Percentiles rank a stretch among this genome's conserved stretches.
phyloP scores from a whole-genome alignment of 2,113 vertebrate species.

The Otus sunia region DNA sequence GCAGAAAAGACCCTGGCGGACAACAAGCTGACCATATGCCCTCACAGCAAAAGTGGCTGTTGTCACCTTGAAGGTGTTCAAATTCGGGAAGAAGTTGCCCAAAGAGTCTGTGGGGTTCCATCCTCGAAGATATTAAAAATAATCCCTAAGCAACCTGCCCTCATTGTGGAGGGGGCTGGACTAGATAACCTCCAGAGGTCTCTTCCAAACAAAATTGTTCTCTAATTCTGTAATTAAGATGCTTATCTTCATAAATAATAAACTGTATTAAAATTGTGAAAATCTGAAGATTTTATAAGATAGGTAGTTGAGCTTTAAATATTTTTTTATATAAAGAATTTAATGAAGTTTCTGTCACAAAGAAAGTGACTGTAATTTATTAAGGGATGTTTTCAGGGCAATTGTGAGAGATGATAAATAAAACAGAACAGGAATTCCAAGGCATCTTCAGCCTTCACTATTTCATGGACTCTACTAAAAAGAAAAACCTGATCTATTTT shows the following conservation, averaged over 20 bases:
- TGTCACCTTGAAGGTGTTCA: background rate
- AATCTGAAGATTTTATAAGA: background rate
- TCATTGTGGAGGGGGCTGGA: background rate
- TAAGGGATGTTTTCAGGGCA: background rate
- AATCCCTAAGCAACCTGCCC: background rate
- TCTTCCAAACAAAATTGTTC: background rate
- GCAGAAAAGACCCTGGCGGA: background rate
- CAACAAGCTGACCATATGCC: background rate
- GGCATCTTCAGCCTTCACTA: background rate
- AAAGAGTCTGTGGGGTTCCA: background rate
- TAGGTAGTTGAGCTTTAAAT: background rate
- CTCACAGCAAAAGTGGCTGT: background rate
- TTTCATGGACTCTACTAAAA: background rate
- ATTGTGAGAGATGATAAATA: background rate
- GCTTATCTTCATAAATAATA: constrained; percentile 27
- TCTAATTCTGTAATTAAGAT: background rate
- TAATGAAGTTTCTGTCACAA: background rate
- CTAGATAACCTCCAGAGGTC: background rate
- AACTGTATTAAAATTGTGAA: constrained; percentile 20
- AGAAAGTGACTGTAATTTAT: background rate
- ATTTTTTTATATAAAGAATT: background rate
- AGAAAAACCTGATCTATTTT: background rate
- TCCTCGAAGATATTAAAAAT: background rate
- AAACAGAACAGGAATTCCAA: background rate
- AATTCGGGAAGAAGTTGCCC: background rate